Evolutionary conservation across 2,888 invertebrate genomes (phyloP).

Genomic region (Eupithecia tripunctaria): DNA sequence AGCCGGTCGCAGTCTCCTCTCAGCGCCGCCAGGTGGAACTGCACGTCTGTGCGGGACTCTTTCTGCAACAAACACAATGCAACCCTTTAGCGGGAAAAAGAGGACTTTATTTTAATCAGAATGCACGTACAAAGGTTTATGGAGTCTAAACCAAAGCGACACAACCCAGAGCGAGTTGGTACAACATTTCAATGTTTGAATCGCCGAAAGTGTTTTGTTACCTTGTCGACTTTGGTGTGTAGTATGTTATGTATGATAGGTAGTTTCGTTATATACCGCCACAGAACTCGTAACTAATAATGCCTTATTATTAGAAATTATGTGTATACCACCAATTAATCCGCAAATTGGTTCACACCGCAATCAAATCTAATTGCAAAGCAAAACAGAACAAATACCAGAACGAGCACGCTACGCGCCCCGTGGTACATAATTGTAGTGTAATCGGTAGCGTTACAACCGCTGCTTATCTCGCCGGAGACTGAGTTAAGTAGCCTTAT

Average conservation of each 20-base stretch:
- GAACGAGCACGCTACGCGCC: conserved; percentile 6
- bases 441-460: not conserved
- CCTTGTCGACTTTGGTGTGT: too few species aligned
- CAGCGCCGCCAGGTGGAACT: conserved; percentile 95
- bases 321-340: not conserved
- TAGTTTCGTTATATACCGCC: not conserved
- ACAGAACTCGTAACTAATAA: too few species aligned
- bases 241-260: too few species aligned
- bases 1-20: conserved; percentile 92
- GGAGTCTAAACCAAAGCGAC: not conserved
- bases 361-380: conserved; percentile 18
- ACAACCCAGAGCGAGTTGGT: too few species aligned
- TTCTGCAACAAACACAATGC: conserved; percentile 85
- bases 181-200: too few species aligned
- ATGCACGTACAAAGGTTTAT: not conserved
- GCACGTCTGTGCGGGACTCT: conserved; percentile 96
- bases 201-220: too few species aligned
- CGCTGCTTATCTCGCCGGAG: conserved; percentile 22
- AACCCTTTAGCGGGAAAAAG: conserved; percentile 3
- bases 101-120: not conserved
- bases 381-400: conserved; percentile 11
- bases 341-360: conserved; percentile 10
- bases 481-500: conserved; percentile 28
- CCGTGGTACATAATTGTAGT: not conserved
- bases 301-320: too few species aligned